These are phyloP conservation scores for Diglossa cyanea DNA, from an alignment of 2,797 vertebrate genomes.

Conservation along the genomic window DNA sequence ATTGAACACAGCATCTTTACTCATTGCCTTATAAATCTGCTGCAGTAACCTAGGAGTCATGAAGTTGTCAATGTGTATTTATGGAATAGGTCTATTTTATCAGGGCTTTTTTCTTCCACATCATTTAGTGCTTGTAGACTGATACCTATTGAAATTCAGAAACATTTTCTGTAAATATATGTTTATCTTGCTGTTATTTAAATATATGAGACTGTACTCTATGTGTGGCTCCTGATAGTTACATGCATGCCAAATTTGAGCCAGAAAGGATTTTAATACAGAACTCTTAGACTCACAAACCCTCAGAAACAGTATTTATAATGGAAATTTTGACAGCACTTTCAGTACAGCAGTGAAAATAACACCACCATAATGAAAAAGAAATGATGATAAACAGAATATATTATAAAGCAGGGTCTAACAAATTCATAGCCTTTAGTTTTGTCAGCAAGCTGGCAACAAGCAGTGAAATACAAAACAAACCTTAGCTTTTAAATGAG, in stretches of 20 bases:
- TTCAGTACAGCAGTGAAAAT: constrained; percentile 41
- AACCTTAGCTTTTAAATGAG: constrained; percentile 45
- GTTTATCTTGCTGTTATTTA: constrained; percentile 35
- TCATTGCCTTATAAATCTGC: constrained; percentile 32
- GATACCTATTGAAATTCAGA: constrained; percentile 5
- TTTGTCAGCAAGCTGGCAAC: constrained; percentile 48
- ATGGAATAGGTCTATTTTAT: not conserved
- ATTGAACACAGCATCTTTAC: constrained; percentile 6
- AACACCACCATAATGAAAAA: constrained; percentile 63
- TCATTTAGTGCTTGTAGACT: not conserved
- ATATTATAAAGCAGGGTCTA: constrained; percentile 62
- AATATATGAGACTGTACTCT: constrained; percentile 7
- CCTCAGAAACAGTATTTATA: constrained; percentile 54
- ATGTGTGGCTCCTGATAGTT: not conserved
- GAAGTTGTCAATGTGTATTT: constrained; percentile 23
- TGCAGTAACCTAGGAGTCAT: constrained; percentile 7
- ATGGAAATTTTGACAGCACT: constrained; percentile 65
- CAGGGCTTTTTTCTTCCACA: not conserved
- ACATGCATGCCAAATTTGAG: constrained; percentile 45
- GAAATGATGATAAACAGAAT: constrained; percentile 68
- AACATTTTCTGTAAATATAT: constrained; percentile 1
- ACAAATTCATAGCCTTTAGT: constrained; percentile 63
- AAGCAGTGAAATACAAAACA: constrained; percentile 44
- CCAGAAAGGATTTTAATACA: constrained; percentile 40
- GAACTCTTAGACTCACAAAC: not conserved